Evolutionary conservation across 2,797 vertebrate species (phyloP).

Genomic region (Sebastes nivosus): DNA sequence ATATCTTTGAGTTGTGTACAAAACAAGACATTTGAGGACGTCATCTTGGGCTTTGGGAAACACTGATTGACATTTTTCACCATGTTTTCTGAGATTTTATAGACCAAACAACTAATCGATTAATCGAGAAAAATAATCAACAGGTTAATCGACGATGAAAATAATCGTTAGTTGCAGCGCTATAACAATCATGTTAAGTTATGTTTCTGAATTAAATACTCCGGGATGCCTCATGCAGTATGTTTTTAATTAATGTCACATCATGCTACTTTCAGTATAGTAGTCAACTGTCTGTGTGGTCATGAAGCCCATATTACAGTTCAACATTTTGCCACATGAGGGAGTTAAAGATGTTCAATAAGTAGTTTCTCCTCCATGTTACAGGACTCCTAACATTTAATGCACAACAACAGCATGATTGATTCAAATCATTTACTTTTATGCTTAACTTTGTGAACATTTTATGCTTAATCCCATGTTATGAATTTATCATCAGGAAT

Average conservation of each 20-base stretch:
- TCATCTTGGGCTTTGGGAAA: no score
- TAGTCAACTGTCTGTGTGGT: neutral
- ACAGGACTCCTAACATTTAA: neutral
- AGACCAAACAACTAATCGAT: no score
- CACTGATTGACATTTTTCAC: no score
- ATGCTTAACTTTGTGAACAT: neutral
- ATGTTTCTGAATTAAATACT: neutral
- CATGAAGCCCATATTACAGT: neutral
- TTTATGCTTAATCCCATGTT: neutral
- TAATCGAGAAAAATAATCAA: no score
- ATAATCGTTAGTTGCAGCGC: no score
- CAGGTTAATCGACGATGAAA: no score
- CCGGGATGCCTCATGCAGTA: neutral
- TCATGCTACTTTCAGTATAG: neutral
- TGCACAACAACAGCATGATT: neutral
- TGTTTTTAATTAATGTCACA: neutral
- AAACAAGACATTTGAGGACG: no score
- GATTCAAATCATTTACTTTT: neutral
- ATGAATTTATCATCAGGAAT: neutral
- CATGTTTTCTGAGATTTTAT: no score
- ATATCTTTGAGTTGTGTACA: no score
- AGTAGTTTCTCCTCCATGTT: neutral
- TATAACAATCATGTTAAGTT: neutral
- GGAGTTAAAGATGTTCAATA: neutral
- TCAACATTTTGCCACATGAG: conserved; percentile 32